These are phyloP conservation scores for Centropyge bicolor DNA, from an alignment of 2,797 vertebrate species.

Conservation along the genomic window DNA sequence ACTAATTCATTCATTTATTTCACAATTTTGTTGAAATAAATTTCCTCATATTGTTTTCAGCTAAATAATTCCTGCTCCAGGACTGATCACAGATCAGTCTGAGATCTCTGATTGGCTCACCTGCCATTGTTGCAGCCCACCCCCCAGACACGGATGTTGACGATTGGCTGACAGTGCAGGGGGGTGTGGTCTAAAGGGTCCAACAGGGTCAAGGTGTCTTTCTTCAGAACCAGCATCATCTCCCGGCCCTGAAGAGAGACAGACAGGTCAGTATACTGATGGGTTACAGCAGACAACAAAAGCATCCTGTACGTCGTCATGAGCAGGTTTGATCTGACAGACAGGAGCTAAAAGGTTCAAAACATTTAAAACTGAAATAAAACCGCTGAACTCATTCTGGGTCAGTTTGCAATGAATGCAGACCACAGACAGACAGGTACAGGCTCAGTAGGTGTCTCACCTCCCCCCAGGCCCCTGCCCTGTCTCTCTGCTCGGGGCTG, in stretches of 20 bases:
- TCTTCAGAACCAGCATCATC: constrained; percentile 96
- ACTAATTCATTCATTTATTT: not conserved
- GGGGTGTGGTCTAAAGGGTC: constrained; percentile 93
- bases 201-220: constrained; percentile 93
- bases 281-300: not conserved
- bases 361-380: not conserved
- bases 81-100: not conserved
- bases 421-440: not conserved
- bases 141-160: constrained; percentile 97
- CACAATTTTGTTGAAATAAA: not conserved
- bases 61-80: not conserved
- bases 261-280: no score
- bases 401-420: not conserved
- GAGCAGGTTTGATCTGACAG: not conserved
- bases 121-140: constrained; percentile 97
- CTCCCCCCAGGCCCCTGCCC: constrained; percentile 87
- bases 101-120: constrained; percentile 79
- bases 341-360: not conserved
- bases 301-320: no score
- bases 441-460: constrained; percentile 74
- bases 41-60: no score
- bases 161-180: constrained; percentile 94
- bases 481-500: constrained; percentile 80
- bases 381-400: not conserved
- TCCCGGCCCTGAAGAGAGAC: constrained; percentile 88